Conservation (phyloP, 2,797 vertebrate genomes). For the Ateles fusciceps region DNA sequence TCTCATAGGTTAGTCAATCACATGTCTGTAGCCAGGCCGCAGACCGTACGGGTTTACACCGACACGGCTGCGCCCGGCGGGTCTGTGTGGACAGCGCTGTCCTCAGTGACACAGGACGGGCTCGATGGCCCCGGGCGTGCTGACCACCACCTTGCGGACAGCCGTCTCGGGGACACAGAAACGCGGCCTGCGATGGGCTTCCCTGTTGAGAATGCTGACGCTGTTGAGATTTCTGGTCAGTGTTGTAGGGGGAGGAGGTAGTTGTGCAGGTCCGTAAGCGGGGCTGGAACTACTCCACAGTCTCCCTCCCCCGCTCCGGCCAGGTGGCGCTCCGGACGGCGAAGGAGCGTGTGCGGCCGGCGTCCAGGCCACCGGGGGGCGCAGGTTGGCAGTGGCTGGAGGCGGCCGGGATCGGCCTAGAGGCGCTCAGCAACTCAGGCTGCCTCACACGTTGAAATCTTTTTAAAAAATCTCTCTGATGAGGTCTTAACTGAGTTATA, state of each 20-base stretch:
- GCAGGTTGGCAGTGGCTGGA: background rate
- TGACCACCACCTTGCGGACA: conserved; percentile 83
- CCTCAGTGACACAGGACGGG: conserved; percentile 83
- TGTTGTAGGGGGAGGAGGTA: conserved; percentile 86
- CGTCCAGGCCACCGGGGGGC: conserved; percentile 82
- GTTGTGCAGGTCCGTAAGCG: conserved; percentile 88
- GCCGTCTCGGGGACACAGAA: conserved; percentile 85
- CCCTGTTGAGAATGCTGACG: conserved; percentile 88
- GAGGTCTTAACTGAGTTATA: background rate
- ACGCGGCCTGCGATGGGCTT: conserved; percentile 88
- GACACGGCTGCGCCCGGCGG: accelerated
- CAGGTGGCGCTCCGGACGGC: conserved; percentile 87
- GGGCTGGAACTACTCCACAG: conserved; percentile 88
- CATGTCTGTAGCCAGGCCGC: background rate
- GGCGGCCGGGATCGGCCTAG: accelerated
- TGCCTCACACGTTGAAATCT: too few species aligned
- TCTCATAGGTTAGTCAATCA: too few species aligned
- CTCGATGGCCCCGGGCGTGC: conserved; percentile 82
- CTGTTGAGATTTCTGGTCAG: conserved; percentile 86
- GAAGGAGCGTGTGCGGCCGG: conserved; percentile 88
- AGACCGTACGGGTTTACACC: background rate
- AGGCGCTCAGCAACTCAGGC: background rate
- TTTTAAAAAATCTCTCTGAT: background rate
- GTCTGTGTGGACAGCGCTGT: accelerated
- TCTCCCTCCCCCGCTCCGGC: conserved; percentile 79